Evolutionary conservation across 2,888 invertebrate species (phyloP).

Genomic region (Ramazzottius varieornatus): DNA sequence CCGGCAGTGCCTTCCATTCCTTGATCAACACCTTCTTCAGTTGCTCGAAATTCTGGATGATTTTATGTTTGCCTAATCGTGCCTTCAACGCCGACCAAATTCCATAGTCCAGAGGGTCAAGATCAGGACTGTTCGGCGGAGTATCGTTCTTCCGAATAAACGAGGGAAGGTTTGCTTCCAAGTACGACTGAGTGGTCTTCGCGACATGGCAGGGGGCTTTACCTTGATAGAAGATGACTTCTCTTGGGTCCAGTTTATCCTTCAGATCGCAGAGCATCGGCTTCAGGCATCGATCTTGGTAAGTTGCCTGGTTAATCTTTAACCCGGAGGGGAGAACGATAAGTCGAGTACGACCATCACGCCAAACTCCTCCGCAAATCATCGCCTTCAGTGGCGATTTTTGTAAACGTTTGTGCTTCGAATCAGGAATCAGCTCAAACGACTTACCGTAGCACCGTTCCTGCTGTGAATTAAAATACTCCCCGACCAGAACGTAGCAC

Average conservation of each 20-base stretch:
- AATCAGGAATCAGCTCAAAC: not conserved
- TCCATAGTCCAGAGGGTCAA: not conserved
- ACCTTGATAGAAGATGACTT: not conserved
- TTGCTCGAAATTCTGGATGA: not conserved
- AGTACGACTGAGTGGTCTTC: not conserved
- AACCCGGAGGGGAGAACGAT: not conserved
- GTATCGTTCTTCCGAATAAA: not conserved
- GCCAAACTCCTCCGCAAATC: not conserved
- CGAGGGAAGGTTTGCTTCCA: not conserved
- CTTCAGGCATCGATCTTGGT: not conserved
- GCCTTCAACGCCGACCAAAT: not conserved
- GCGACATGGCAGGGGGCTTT: not conserved
- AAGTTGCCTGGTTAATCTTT: not conserved
- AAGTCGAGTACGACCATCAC: not conserved
- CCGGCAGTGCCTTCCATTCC: not conserved
- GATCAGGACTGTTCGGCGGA: not conserved
- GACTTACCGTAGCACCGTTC: not conserved
- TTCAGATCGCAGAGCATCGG: not conserved
- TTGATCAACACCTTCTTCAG: not conserved
- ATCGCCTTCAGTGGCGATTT: not conserved
- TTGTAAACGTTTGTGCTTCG: not conserved
- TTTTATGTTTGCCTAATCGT: not conserved
- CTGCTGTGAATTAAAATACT: not conserved
- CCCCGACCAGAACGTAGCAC: not conserved
- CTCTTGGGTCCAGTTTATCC: not conserved